phyloP scores from a whole-genome alignment of 2,888 invertebrate genomes.

The Phortica okadai region DNA sequence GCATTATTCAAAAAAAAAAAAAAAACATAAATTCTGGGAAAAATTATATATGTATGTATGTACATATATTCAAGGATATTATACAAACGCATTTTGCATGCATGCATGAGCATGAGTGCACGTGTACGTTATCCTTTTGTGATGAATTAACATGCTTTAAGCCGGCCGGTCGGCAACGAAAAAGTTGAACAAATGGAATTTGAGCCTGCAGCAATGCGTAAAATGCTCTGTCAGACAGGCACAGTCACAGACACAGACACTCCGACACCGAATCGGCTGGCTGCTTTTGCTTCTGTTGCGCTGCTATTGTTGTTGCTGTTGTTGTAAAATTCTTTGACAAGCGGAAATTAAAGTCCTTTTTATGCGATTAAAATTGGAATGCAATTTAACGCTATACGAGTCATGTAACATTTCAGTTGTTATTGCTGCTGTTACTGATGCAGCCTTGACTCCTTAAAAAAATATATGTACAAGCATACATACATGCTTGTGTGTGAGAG shows the following conservation, averaged over 20 bases:
- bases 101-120: slow-evolving; percentile 41
- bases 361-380: slow-evolving; percentile 63
- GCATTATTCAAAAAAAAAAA: too few relatives aligned
- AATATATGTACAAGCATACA: not conserved
- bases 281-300: not conserved
- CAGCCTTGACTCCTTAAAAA: not conserved
- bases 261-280: not conserved
- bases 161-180: slow-evolving; percentile 45
- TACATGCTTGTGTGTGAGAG: not conserved
- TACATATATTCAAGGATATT: too few relatives aligned
- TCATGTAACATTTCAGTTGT: slow-evolving; percentile 34
- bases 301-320: not conserved
- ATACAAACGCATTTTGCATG: slow-evolving; percentile 43
- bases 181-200: slow-evolving; percentile 56
- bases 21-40: too few relatives aligned
- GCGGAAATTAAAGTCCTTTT: slow-evolving; percentile 63
- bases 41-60: too few relatives aligned
- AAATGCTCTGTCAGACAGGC: slow-evolving; percentile 14
- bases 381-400: slow-evolving; percentile 60
- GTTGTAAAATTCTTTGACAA: slow-evolving; percentile 52
- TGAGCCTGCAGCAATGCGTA: slow-evolving; percentile 37
- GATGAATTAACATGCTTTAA: slow-evolving; percentile 63
- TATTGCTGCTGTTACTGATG: slow-evolving; percentile 3
- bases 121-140: slow-evolving; percentile 53
- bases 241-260: slow-evolving; percentile 16